Evolutionary conservation across 2,797 vertebrate species (phyloP).

Genomic region (Ceryle rudis): DNA sequence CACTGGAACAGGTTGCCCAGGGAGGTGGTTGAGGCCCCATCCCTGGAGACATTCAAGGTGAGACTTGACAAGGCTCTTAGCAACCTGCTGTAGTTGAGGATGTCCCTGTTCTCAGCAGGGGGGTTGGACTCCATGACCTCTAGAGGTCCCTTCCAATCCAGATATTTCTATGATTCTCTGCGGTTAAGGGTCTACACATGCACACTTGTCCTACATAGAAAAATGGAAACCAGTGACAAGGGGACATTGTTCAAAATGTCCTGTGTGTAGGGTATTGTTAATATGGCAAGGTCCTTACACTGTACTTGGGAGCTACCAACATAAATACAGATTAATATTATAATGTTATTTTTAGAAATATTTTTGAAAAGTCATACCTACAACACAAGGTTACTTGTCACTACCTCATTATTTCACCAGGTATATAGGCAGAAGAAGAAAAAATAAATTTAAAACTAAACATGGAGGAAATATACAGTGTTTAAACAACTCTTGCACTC

Average conservation of each 20-base stretch:
- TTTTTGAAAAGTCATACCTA: neutral
- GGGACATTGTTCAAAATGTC: neutral
- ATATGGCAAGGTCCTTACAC: neutral
- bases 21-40: too few relatives aligned
- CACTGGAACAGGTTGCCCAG: too few relatives aligned
- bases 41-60: too few relatives aligned
- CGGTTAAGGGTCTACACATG: neutral
- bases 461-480: fast-evolving
- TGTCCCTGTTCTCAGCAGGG: too few relatives aligned
- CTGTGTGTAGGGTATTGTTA: neutral
- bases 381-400: neutral
- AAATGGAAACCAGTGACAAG: neutral
- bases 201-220: neutral
- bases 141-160: too few relatives aligned
- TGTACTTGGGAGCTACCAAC: neutral
- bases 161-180: too few relatives aligned
- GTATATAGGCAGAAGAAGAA: neutral
- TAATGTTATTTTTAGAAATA: neutral
- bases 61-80: too few relatives aligned
- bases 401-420: neutral
- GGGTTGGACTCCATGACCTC: too few relatives aligned
- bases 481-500: neutral
- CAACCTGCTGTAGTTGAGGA: too few relatives aligned
- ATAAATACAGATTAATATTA: neutral
- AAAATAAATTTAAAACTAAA: neutral